Evolutionary conservation across 1,140 invertebrate species (phyloP).

Genomic region (Bombyx mandarina): DNA sequence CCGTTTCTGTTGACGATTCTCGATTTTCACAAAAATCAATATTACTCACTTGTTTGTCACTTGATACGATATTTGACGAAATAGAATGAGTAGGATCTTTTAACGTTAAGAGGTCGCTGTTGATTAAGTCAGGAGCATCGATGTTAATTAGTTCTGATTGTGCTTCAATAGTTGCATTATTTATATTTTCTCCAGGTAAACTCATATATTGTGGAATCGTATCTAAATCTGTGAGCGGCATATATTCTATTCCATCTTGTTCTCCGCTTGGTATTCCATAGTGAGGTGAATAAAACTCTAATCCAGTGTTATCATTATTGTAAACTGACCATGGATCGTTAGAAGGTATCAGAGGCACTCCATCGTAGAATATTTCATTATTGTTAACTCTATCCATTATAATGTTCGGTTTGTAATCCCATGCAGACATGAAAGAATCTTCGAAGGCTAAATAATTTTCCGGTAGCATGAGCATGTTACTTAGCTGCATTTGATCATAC

Average conservation of each 20-base stretch:
- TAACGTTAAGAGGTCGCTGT: constrained; percentile 8
- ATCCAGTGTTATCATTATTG: constrained; percentile 36
- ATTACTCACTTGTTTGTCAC: constrained; percentile 32
- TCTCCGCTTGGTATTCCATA: constrained; percentile 35
- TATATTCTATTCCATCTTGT: constrained; percentile 51
- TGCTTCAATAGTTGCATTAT: constrained; percentile 12
- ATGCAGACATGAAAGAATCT: constrained; percentile 62
- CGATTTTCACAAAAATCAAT: constrained; percentile 29
- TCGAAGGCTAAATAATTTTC: constrained; percentile 67
- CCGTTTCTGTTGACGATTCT: constrained; percentile 38
- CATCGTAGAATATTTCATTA: constrained; percentile 53
- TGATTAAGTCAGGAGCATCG: constrained; percentile 12
- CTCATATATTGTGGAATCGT: constrained; percentile 54
- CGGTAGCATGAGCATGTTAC: constrained; percentile 46
- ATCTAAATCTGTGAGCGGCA: constrained; percentile 53
- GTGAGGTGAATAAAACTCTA: constrained; percentile 50
- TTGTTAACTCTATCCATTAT: constrained; percentile 35
- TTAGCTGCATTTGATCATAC: constrained; percentile 36
- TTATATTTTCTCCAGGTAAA: constrained; percentile 39
- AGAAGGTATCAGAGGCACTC: constrained; percentile 46
- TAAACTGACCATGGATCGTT: constrained; percentile 60
- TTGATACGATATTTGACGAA: constrained; percentile 16
- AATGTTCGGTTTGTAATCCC: constrained; percentile 52
- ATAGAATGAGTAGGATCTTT: constrained; percentile 9
- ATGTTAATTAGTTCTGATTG: constrained; percentile 10